Conservation (phyloP, 2,113 vertebrate species). For the Hippoglossus stenolepis region DNA sequence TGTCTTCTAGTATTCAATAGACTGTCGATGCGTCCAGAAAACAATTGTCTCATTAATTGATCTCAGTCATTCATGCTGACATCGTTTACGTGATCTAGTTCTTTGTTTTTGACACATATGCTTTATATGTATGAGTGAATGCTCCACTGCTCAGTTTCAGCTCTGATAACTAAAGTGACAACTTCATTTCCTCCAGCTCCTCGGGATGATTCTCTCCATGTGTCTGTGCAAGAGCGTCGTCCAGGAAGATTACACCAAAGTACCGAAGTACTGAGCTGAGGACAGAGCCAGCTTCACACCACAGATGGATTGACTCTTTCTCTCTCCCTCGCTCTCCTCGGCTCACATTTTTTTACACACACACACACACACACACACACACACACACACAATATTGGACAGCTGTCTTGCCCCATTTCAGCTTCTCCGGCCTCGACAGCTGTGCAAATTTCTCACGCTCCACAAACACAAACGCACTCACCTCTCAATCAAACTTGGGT, state of each 20-base stretch:
- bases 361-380: neutral
- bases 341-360: slow-evolving; percentile 16
- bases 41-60: no score
- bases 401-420: slow-evolving; percentile 52
- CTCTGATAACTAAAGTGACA: slow-evolving; percentile 23
- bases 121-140: neutral
- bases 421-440: slow-evolving; percentile 46
- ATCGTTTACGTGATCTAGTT: no score
- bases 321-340: neutral
- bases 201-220: slow-evolving; percentile 94
- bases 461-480: slow-evolving; percentile 22
- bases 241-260: slow-evolving; percentile 95
- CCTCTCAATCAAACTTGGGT: slow-evolving; percentile 6
- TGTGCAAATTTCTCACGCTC: slow-evolving; percentile 54
- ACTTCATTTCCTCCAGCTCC: slow-evolving; percentile 81
- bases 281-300: slow-evolving; percentile 46
- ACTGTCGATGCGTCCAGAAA: no score
- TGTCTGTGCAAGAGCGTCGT: slow-evolving; percentile 92
- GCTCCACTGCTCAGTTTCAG: slow-evolving; percentile 7
- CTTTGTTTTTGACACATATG: no score
- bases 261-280: slow-evolving; percentile 91
- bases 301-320: slow-evolving; percentile 37
- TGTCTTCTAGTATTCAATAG: no score
- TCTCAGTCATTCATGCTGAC: no score
- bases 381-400: slow-evolving; percentile 39